phyloP scores from a whole-genome alignment of 2,888 invertebrate genomes.

The Synanthedon andrenaeformis region DNA sequence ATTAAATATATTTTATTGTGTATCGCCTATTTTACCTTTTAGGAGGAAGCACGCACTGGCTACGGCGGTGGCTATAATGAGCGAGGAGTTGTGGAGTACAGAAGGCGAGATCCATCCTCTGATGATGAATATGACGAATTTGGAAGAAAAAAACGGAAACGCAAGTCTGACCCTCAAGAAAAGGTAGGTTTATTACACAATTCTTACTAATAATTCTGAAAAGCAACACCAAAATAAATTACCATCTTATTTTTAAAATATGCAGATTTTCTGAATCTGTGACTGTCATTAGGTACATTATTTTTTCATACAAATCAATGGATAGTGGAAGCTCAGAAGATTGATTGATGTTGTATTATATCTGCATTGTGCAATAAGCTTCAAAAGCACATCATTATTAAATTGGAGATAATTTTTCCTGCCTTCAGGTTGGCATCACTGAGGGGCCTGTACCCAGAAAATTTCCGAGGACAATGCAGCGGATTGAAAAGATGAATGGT shows the following conservation, averaged over 20 bases:
- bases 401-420: conserved; percentile 71
- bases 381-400: conserved; percentile 65
- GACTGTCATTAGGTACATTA: not conserved
- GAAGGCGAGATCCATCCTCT: conserved; percentile 84
- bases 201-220: not conserved
- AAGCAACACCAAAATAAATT: not conserved
- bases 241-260: not conserved
- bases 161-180: conserved; percentile 29
- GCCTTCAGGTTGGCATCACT: conserved; percentile 71
- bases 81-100: conserved; percentile 95
- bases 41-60: conserved; percentile 79
- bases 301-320: conserved; percentile 23
- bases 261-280: not conserved
- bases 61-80: conserved; percentile 96
- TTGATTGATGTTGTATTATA: conserved; percentile 39
- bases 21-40: conserved; percentile 13
- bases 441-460: conserved; percentile 64
- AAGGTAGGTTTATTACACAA: conserved; percentile 21
- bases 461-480: conserved; percentile 60
- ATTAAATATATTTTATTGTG: not conserved
- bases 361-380: conserved; percentile 30
- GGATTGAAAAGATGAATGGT: conserved; percentile 45
- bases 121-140: conserved; percentile 98
- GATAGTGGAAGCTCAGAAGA: conserved; percentile 64
- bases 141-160: conserved; percentile 75